phyloP scores from a whole-genome alignment of 2,888 invertebrate species.

The Anthrax anthrax region DNA sequence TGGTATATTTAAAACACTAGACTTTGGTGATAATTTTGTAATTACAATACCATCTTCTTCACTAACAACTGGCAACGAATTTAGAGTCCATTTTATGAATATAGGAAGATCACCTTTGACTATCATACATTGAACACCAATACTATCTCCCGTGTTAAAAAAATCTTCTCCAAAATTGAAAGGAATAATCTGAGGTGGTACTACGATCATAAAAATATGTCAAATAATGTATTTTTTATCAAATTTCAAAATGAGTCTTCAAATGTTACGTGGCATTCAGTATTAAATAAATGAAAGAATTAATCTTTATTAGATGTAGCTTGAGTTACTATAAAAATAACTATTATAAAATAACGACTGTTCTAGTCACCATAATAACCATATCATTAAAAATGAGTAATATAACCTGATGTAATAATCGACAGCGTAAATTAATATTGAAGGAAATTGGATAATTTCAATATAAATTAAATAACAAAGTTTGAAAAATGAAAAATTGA shows the following conservation, averaged over 20 bases:
- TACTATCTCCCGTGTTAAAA: constrained; percentile 52
- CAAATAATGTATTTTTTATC: neutral
- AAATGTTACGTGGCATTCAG: neutral
- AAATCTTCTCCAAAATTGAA: constrained; percentile 58
- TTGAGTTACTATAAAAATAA: too few species aligned
- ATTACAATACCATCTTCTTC: constrained; percentile 37
- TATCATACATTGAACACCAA: constrained; percentile 55
- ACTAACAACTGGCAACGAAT: constrained; percentile 34
- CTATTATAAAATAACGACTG: too few species aligned
- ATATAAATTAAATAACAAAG: neutral
- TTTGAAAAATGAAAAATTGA: constrained; percentile 3
- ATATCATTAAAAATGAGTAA: too few species aligned
- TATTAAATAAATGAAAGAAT: neutral
- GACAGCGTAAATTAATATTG: too few species aligned
- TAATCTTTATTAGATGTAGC: too few species aligned
- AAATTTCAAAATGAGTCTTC: neutral
- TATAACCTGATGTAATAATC: too few species aligned
- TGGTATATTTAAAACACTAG: constrained; percentile 50
- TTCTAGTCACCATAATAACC: too few species aligned
- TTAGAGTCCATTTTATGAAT: constrained; percentile 55
- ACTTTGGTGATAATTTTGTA: constrained; percentile 45
- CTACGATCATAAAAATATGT: constrained; percentile 27
- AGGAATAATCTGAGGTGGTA: constrained; percentile 48
- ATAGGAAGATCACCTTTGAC: constrained; percentile 68
- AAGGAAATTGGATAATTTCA: too few species aligned